Conservation (phyloP, 92 coral and sea anemone species). For the Siderastrea siderea region DNA sequence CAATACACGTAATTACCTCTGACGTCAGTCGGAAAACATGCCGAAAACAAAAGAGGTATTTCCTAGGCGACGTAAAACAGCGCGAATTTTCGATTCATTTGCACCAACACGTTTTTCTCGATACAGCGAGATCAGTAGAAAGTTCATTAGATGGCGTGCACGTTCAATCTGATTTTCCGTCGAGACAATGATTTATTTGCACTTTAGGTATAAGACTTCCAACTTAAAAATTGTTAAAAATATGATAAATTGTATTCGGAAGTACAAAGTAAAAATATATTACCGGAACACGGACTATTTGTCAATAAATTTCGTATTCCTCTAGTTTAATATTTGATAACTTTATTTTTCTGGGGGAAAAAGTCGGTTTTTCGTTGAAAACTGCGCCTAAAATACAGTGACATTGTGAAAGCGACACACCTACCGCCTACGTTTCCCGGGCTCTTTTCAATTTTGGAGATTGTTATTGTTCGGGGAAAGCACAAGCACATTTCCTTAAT, state of each 20-base stretch:
- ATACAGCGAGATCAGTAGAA: not conserved
- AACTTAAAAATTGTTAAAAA: not conserved
- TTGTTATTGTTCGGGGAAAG: slow-evolving; percentile 20
- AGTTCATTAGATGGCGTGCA: not conserved
- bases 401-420: not conserved
- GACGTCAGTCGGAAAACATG: slow-evolving; percentile 87
- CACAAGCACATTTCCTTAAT: not conserved
- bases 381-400: not conserved
- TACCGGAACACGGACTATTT: slow-evolving; percentile 7
- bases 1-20: slow-evolving; percentile 32
- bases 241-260: not conserved
- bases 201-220: not conserved
- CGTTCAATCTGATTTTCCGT: not conserved
- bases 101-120: too few species aligned
- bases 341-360: not conserved
- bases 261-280: not conserved
- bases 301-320: not conserved
- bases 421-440: slow-evolving; percentile 16
- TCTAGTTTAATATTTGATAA: not conserved
- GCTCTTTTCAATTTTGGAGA: slow-evolving; percentile 4
- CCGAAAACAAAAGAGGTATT: slow-evolving; percentile 76
- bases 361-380: slow-evolving; percentile 18
- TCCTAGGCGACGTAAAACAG: slow-evolving; percentile 63
- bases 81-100: slow-evolving; percentile 81
- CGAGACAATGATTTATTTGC: not conserved